phyloP scores from a whole-genome alignment of 2,113 vertebrate species.

The Mandrillus leucophaeus region DNA sequence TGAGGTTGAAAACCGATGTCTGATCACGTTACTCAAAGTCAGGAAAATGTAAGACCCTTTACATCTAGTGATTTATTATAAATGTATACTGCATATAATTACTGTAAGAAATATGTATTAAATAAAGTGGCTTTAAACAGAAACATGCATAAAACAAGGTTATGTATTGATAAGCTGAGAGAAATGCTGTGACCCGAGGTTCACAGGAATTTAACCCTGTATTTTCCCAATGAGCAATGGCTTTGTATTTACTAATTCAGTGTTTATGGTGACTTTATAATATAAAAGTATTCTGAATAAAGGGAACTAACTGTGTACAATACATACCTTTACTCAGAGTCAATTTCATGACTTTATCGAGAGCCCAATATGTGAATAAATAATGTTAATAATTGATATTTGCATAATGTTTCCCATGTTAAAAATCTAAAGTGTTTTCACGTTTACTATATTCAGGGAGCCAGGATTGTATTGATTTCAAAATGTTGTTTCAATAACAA shows the following conservation, averaged over 20 bases:
- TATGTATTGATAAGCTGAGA: background rate
- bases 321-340: background rate
- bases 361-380: background rate
- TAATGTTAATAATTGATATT: background rate
- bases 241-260: background rate
- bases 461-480: background rate
- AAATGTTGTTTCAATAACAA: background rate
- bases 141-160: background rate
- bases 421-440: background rate
- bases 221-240: background rate
- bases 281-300: background rate
- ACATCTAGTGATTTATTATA: background rate
- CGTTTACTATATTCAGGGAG: background rate
- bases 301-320: background rate
- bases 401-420: background rate
- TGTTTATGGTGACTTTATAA: background rate
- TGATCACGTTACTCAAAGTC: background rate
- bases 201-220: background rate
- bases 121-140: background rate
- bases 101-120: background rate
- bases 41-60: background rate
- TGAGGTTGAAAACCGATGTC: background rate
- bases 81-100: background rate
- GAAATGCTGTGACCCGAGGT: background rate
- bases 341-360: background rate